These are phyloP conservation scores for Thymelicus lineola DNA, from an alignment of 2,888 invertebrate genomes.

Conservation along the genomic window DNA sequence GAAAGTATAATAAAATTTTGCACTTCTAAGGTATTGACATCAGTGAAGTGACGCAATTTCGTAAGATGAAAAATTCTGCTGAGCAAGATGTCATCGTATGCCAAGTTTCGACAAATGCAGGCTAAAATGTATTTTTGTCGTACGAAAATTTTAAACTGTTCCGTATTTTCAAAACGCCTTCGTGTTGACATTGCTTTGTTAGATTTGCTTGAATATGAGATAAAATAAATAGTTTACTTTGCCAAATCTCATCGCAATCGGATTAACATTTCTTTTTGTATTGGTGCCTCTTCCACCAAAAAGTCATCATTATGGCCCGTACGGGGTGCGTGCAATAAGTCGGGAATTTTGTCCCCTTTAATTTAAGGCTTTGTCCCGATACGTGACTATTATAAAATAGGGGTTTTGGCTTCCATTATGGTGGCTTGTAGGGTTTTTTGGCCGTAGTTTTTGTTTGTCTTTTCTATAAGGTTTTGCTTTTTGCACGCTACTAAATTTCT, in stretches of 20 bases:
- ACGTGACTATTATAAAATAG: too few relatives aligned
- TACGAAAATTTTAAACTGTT: conserved; percentile 14
- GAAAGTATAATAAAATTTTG: conserved; percentile 25
- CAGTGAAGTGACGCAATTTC: conserved; percentile 51
- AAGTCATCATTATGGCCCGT: too few relatives aligned
- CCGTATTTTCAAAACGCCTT: background rate
- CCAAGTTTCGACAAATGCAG: conserved; percentile 27
- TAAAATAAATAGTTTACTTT: background rate
- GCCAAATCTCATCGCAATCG: background rate
- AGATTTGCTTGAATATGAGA: background rate
- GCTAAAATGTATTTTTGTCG: conserved; percentile 17
- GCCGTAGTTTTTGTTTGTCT: too few relatives aligned
- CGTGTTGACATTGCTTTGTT: background rate
- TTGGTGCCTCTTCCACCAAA: too few relatives aligned
- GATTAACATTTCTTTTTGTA: too few relatives aligned
- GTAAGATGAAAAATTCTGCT: conserved; percentile 57
- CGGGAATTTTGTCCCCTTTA: too few relatives aligned
- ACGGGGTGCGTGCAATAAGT: too few relatives aligned
- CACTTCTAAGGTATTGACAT: conserved; percentile 47
- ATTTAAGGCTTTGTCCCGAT: too few relatives aligned
- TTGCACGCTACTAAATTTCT: too few relatives aligned
- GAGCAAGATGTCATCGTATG: conserved; percentile 21
- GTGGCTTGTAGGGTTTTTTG: too few relatives aligned
- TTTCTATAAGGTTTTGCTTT: too few relatives aligned
- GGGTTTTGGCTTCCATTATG: too few relatives aligned